These are phyloP conservation scores for Odontamblyopus rebecca DNA, from an alignment of 2,797 vertebrate species.

Conservation along the genomic window DNA sequence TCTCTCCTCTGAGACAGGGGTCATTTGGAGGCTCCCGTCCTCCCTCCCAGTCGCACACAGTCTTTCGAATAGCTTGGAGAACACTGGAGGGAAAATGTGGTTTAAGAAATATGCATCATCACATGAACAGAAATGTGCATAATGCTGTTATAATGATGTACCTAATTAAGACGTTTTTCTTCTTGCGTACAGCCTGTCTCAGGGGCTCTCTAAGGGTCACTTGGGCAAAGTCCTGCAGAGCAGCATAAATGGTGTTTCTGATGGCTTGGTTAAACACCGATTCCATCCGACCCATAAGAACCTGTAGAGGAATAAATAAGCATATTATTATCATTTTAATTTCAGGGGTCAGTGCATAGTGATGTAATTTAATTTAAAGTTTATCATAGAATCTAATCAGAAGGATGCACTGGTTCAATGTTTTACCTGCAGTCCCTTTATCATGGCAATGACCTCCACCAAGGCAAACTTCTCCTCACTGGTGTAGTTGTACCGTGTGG, in stretches of 20 bases:
- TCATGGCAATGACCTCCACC: conserved; percentile 99
- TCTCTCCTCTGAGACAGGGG: conserved; percentile 95
- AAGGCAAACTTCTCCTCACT: conserved; percentile 99
- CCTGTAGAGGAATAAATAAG: conserved; percentile 42
- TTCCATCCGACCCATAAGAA: conserved; percentile 99
- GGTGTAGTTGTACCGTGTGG: conserved; percentile 98
- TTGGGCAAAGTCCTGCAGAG: conserved; percentile 97
- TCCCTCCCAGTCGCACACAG: conserved; percentile 98
- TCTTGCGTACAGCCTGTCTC: conserved; percentile 96
- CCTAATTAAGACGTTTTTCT: conserved; percentile 96
- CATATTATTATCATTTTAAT: not conserved
- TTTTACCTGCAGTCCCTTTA: conserved; percentile 92
- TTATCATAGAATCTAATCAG: not conserved
- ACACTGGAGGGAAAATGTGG: conserved; percentile 75
- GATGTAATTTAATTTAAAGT: not conserved
- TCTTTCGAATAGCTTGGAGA: conserved; percentile 97
- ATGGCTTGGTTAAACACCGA: conserved; percentile 99
- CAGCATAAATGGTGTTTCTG: conserved; percentile 96
- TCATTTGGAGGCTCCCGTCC: conserved; percentile 95
- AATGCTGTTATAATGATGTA: conserved; percentile 2
- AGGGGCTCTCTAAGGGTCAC: conserved; percentile 93
- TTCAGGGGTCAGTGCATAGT: not conserved
- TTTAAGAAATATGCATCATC: not conserved
- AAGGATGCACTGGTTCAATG: not conserved
- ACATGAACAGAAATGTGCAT: not conserved